Evolutionary conservation across 2,888 invertebrate genomes (phyloP).

Genomic region (Brachycybe producta): DNA sequence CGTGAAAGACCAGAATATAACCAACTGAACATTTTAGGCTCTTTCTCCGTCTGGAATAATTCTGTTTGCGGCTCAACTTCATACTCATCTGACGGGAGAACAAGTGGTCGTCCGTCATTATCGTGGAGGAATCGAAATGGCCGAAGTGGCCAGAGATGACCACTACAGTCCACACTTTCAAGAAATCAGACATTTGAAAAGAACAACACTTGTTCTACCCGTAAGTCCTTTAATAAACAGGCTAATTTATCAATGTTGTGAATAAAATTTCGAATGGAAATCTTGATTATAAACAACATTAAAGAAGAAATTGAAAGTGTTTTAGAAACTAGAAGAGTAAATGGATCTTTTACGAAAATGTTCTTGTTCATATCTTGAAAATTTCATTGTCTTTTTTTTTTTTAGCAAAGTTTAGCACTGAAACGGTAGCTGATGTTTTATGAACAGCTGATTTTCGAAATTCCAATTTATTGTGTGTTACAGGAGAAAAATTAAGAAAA

Average conservation of each 20-base stretch:
- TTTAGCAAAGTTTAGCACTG: too few relatives aligned
- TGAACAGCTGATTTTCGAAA: too few relatives aligned
- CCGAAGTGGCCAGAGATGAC: conserved; percentile 74
- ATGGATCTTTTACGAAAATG: too few relatives aligned
- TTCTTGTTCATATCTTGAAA: too few relatives aligned
- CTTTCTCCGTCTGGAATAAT: conserved; percentile 66
- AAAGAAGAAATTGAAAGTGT: neutral
- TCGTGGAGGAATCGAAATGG: conserved; percentile 61
- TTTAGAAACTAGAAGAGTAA: too few relatives aligned
- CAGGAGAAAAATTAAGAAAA: too few relatives aligned
- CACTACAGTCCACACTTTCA: conserved; percentile 98
- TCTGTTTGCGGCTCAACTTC: conserved; percentile 91
- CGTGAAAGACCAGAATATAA: too few relatives aligned
- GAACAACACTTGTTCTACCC: conserved; percentile 65
- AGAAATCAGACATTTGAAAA: conserved; percentile 75
- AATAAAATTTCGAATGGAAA: neutral
- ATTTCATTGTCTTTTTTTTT: too few relatives aligned
- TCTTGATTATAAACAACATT: neutral
- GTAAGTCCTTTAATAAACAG: too few relatives aligned
- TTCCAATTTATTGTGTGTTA: too few relatives aligned
- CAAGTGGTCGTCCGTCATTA: conserved; percentile 74
- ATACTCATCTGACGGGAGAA: conserved; percentile 85
- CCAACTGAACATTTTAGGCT: conserved; percentile 11
- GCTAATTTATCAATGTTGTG: neutral
- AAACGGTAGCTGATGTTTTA: too few relatives aligned